These are phyloP conservation scores for Mongoloraphidia duomilia DNA, from an alignment of 2,888 invertebrate genomes.

Conservation along the genomic window DNA sequence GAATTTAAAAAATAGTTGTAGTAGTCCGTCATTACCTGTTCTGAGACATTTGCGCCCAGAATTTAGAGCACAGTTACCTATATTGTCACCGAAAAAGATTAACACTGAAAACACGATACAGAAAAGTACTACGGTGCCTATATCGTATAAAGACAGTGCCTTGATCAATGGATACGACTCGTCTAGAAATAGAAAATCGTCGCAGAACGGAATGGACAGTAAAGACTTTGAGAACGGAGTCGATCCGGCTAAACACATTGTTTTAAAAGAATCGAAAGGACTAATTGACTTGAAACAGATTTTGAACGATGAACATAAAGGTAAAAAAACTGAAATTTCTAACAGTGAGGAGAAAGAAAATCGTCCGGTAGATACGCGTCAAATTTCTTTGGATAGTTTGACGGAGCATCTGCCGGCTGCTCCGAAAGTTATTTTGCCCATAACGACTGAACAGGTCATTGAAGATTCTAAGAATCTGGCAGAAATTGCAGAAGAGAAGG, in stretches of 20 bases:
- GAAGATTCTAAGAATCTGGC: constrained; percentile 21
- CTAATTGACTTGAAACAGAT: constrained; percentile 7
- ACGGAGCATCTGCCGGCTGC: constrained; percentile 31
- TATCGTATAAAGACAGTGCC: constrained; percentile 12
- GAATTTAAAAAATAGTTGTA: constrained; percentile 26
- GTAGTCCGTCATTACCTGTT: constrained; percentile 50
- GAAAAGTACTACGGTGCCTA: constrained; percentile 27
- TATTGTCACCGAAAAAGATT: constrained; percentile 40
- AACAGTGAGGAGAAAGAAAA: too few relatives aligned
- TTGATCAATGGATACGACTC: too few relatives aligned
- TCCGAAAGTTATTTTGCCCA: constrained; percentile 30
- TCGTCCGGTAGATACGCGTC: background rate
- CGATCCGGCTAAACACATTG: constrained; percentile 3
- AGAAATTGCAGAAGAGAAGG: constrained; percentile 34
- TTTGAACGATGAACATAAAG: constrained; percentile 4
- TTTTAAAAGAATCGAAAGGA: constrained; percentile 4
- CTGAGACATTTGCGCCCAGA: constrained; percentile 71
- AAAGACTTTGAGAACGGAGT: too few relatives aligned
- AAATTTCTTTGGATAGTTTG: constrained; percentile 20
- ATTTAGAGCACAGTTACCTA: constrained; percentile 69
- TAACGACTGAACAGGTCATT: constrained; percentile 19
- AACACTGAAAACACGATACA: constrained; percentile 17
- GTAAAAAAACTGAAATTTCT: too few relatives aligned
- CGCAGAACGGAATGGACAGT: background rate
- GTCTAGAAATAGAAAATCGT: too few relatives aligned